Percentiles rank a stretch among this genome's conserved stretches.
phyloP scores from a whole-genome alignment of 2,113 vertebrate species.

The Malaclemys terrapin region DNA sequence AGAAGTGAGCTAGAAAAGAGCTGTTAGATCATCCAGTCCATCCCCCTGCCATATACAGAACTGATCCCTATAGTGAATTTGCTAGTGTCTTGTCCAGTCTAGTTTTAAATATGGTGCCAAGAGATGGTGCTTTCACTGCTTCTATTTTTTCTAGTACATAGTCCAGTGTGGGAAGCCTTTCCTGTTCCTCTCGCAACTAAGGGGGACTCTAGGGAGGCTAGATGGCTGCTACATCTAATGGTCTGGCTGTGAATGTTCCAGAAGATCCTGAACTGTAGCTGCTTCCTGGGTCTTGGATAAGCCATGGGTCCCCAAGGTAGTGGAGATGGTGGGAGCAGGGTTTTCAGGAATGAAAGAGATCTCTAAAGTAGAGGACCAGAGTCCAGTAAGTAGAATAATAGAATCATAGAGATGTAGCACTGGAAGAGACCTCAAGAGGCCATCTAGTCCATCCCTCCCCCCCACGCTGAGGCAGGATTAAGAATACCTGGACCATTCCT shows the following conservation, averaged over 20 bases:
- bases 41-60: neutral
- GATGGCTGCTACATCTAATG: neutral
- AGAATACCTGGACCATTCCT: neutral
- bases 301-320: neutral
- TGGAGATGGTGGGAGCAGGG: neutral
- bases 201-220: neutral
- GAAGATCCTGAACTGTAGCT: neutral
- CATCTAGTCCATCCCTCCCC: neutral
- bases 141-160: neutral
- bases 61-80: neutral
- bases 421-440: neutral
- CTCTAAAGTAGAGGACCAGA: neutral
- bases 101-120: neutral
- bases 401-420: neutral
- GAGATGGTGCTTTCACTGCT: accelerated
- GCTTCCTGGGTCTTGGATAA: neutral
- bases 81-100: neutral
- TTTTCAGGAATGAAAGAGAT: neutral
- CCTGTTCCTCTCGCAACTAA: neutral
- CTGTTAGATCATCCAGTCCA: neutral
- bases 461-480: neutral
- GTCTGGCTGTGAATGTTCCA: neutral
- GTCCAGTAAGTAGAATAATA: neutral
- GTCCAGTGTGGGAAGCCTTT: neutral
- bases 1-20: neutral